These are phyloP conservation scores for Stigmatopora nigra DNA, from an alignment of 2,113 vertebrate species.

Conservation along the genomic window DNA sequence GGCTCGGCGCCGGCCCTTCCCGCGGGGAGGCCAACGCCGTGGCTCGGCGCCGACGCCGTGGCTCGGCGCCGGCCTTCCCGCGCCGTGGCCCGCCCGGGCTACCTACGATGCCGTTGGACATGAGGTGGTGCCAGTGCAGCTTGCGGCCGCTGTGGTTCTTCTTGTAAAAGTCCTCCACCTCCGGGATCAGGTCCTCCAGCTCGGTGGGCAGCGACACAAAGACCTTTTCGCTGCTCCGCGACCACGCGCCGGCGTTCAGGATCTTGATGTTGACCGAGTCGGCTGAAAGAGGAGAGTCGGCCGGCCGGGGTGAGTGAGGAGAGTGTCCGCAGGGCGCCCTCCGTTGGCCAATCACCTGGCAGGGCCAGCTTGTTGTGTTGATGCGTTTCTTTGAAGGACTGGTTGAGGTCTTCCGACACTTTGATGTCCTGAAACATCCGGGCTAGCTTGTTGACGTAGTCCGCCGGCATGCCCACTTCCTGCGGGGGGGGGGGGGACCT, in stretches of 20 bases:
- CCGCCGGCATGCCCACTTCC: conserved; percentile 99
- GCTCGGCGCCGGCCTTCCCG: too few species aligned
- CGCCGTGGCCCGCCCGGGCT: too few species aligned
- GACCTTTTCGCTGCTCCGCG: conserved; percentile 96
- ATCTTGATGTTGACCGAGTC: conserved; percentile 99
- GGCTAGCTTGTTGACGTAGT: conserved; percentile 98
- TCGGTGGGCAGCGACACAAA: conserved; percentile 96
- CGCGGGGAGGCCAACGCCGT: too few species aligned
- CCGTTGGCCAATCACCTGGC: conserved; percentile 74
- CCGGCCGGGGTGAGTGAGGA: too few species aligned
- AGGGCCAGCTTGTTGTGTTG: conserved; percentile 97
- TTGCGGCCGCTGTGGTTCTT: conserved; percentile 99
- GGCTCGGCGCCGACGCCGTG: too few species aligned
- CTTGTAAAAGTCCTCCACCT: conserved; percentile 99
- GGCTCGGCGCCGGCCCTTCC: too few species aligned
- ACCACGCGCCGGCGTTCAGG: conserved; percentile 97
- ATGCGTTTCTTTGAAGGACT: conserved; percentile 98
- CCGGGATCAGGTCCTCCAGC: conserved; percentile 94
- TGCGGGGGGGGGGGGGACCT: conserved; percentile 36
- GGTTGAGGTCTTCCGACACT: conserved; percentile 98
- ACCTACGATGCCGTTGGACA: conserved; percentile 99
- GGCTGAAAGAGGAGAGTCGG: conserved; percentile 59
- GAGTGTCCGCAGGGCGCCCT: too few species aligned
- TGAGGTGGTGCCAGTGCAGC: conserved; percentile 98
- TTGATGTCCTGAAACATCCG: conserved; percentile 99